These are phyloP conservation scores for Nerophis ophidion DNA, from an alignment of 2,113 vertebrate species.

Conservation along the genomic window DNA sequence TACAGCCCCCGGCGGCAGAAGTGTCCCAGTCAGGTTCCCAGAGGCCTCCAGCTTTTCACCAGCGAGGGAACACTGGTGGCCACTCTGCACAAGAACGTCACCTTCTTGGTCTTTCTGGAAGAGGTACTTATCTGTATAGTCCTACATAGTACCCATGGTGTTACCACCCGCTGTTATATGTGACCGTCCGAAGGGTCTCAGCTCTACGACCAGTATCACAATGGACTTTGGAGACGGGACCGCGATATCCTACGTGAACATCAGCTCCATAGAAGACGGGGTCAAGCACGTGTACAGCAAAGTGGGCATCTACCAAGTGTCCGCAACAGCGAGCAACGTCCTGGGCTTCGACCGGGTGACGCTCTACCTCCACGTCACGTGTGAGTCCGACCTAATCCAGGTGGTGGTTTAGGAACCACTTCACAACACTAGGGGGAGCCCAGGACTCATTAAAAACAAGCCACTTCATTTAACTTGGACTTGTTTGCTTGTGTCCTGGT, in stretches of 20 bases:
- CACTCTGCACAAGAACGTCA: conserved; percentile 80
- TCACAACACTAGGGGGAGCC: neutral
- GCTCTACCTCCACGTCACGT: conserved; percentile 87
- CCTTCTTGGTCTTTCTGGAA: conserved; percentile 86
- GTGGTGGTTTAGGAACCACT: neutral
- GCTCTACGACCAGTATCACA: conserved; percentile 83
- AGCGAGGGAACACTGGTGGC: conserved; percentile 82
- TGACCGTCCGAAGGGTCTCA: conserved; percentile 73
- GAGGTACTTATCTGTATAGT: conserved; percentile 69
- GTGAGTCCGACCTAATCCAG: conserved; percentile 60
- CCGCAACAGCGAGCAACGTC: conserved; percentile 79
- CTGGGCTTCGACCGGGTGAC: conserved; percentile 82
- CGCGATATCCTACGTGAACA: conserved; percentile 82
- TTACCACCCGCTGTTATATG: conserved; percentile 20
- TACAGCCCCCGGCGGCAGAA: conserved; percentile 84
- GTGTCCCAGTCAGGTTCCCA: conserved; percentile 80
- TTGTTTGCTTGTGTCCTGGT: conserved; percentile 9
- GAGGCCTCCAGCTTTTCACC: conserved; percentile 81
- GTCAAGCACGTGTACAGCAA: conserved; percentile 85
- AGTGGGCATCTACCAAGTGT: conserved; percentile 87
- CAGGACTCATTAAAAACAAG: neutral
- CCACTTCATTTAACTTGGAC: neutral
- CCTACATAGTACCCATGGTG: too few species aligned
- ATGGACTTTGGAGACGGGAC: conserved; percentile 91
- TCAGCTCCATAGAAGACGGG: conserved; percentile 87